Evolutionary conservation across 2,888 invertebrate species (phyloP), one percentile per base, ranked within the genome.

Genomic region (Drosophila paranaensis): DNA sequence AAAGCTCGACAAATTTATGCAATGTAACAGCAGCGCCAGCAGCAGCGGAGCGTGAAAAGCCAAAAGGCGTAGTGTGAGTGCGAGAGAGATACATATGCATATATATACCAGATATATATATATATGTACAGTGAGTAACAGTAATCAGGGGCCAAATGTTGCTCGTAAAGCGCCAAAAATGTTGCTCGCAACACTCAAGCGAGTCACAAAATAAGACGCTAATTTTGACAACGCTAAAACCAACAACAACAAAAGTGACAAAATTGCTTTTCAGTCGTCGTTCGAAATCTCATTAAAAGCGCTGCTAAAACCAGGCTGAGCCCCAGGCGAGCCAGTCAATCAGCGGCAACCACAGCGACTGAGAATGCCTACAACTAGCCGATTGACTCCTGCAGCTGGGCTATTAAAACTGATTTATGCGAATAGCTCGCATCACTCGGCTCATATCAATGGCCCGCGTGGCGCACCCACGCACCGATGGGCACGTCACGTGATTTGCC

Each of bases 1-100:
- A 81, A 64, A 60, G 77, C 88, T 72, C 79, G 72, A 85, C 86
- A 84, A 84, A 84, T 84, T 84, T 89, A 89, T 89, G 84, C 89
- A 81, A 84, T 87, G 79, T 84, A 79, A 71, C 60, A 48, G 50
- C 62, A 45, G 37, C 53, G 43, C 54, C 74, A 33, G 50, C 50
- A 13, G 33, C 33, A 50, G 48, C 74, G 45, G 60, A 77, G 70
- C 74, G 60, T 77, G 54, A 60, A 70, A 77, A 62, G 50, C 20
- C 54, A 62, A 58, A 55, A 67, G 65, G 46, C 45, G 58, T 46
- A 54, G 57, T 14, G 55, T 37, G 48, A 55, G 42, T 43, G 45
- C 37, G 25, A 51, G 45, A 57, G 58, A 9, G 33, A 45, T 3
- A 30, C 6, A 30, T 30, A 30, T 30, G 1, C 6, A 30, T 30